Evolutionary conservation across 2,888 invertebrate species (phyloP), one percentile per base, ranked within the genome.

Genomic region (Caenorhabditis macrosperma): DNA sequence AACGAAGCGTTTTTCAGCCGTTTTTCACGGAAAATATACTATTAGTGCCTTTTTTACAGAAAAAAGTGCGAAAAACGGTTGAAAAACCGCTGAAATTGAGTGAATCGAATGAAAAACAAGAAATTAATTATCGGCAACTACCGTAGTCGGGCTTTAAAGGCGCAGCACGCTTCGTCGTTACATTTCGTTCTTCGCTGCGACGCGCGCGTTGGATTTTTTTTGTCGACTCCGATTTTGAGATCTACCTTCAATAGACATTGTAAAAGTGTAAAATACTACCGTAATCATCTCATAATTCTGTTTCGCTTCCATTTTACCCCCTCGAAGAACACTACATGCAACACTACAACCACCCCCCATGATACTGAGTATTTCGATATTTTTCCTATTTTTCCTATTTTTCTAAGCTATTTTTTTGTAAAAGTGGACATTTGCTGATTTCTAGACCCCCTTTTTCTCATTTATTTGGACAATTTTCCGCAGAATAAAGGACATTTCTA

Each of bases 401-500:
- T 57, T 55, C 48, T 24, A 50, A 26, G 12, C 50, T 38, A 7
- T 57, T 48, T 60, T 46, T 24, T 46, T 33, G 57, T 17, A 26
- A 68, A 71, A 30, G 15, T 33, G 44, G 22, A 71, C 63, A 55
- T 54, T 71, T 71, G 61, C 71, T 71, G 61, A 63, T 71, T 71
- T 54, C 17, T 54, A 20, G 10, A n/a, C n/a, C n/a, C 6, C 22
- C 35, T 54, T 69, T 54, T 48, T 33, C 30, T 33, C 41, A 41
- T 55, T 66, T 38, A 54, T 54, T 55, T 54, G 41, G 41, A 66
- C 24, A 15, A n/a, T 2, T 60, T 57, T 35, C 24, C n/a, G n/a
- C n/a, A n/a, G n/a, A 68, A 68, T 68, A 41, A 69, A 60, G 41
- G 26, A n/a, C n/a, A 12, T 46, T 10, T 54, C 15, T 54, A 54